A percentile compares a stretch with the other conserved stretches of the same genome.
phyloP scores from a whole-genome alignment of 2,888 invertebrate species.

The Beris morrisii region DNA sequence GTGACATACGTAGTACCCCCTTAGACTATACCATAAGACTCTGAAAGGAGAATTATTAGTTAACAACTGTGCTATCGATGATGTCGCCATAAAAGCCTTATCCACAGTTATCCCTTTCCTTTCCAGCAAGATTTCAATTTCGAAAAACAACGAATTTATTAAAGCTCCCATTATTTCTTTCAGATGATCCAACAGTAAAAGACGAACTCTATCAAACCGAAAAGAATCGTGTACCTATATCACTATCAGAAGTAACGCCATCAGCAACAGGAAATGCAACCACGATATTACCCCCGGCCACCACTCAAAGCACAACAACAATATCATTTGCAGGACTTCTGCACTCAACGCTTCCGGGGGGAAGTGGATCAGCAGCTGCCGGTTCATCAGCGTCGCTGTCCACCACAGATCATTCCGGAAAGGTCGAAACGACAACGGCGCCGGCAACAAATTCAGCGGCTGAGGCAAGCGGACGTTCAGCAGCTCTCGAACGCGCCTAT shows the following conservation, averaged over 20 bases:
- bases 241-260: slow-evolving; percentile 20
- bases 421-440: slow-evolving; percentile 24
- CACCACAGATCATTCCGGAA: slow-evolving; percentile 36
- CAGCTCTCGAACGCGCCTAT: slow-evolving; percentile 84
- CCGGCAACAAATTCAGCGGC: slow-evolving; percentile 33
- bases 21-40: no score
- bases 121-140: no score
- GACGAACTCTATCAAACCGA: neutral
- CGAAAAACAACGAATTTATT: no score
- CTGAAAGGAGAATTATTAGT: no score
- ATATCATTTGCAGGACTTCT: no score
- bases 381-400: slow-evolving; percentile 36
- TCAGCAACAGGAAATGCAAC: slow-evolving; percentile 39
- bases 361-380: slow-evolving; percentile 31
- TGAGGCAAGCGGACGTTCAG: slow-evolving; percentile 63
- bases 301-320: slow-evolving; percentile 36
- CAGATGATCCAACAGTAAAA: slow-evolving; percentile 7
- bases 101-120: no score
- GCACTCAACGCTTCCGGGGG: no score
- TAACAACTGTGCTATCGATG: no score
- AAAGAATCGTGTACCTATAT: neutral
- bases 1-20: no score
- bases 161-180: neutral
- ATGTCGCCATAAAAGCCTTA: no score
- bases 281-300: slow-evolving; percentile 33